Conservation (phyloP, 2,888 invertebrate genomes). For the Cantharis rufa region DNA sequence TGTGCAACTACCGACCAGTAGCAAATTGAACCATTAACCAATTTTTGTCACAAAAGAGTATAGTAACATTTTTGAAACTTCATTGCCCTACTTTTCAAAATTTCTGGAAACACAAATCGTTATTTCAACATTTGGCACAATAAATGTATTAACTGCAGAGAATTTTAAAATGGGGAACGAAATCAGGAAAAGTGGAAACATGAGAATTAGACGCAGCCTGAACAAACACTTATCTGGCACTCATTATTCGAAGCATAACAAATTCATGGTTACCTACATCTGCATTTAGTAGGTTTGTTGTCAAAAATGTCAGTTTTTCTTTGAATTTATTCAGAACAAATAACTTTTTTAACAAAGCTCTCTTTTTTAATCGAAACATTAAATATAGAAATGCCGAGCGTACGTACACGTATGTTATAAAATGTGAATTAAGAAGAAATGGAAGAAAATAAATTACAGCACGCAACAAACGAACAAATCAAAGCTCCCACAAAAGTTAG, state of each 20-base stretch:
- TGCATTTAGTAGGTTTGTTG: neutral
- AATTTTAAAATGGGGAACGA: constrained; percentile 6
- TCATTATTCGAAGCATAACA: constrained; percentile 44
- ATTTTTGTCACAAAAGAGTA: constrained; percentile 12
- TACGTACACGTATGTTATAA: constrained; percentile 3
- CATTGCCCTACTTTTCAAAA: constrained; percentile 16
- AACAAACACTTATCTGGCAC: constrained; percentile 44
- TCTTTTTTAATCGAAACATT: neutral
- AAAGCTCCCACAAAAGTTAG: constrained; percentile 24
- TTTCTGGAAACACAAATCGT: neutral
- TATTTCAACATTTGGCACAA: constrained; percentile 8
- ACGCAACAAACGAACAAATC: constrained; percentile 38
- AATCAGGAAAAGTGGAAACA: constrained; percentile 32
- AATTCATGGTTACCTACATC: constrained; percentile 43
- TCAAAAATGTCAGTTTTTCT: constrained; percentile 9
- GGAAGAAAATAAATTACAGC: constrained; percentile 35
- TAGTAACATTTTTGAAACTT: constrained; percentile 20
- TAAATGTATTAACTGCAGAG: neutral
- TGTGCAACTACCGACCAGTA: constrained; percentile 10
- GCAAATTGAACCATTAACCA: constrained; percentile 6
- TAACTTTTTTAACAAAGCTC: neutral
- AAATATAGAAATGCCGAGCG: neutral
- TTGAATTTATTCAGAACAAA: neutral
- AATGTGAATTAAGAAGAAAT: constrained; percentile 30
- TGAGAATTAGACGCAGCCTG: constrained; percentile 46